Evolutionary conservation across 2,888 invertebrate genomes (phyloP).

Genomic region (Magallana nippona): DNA sequence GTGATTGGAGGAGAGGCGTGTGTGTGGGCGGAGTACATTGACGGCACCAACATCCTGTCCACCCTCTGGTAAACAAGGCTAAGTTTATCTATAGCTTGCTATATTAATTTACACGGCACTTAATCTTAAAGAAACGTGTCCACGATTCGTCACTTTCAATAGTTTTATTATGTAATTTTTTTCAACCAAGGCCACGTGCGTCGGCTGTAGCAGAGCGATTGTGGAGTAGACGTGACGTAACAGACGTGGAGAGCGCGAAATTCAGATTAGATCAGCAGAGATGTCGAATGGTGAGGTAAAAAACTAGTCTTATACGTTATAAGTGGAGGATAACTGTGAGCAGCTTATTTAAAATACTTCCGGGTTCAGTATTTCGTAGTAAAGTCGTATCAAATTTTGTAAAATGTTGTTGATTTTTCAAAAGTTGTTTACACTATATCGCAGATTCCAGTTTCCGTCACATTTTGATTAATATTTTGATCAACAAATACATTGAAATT

Average conservation of each 20-base stretch:
- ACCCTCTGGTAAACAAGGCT: slow-evolving; percentile 59
- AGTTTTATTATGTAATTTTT: not conserved
- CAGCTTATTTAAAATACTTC: too few species aligned
- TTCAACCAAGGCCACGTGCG: slow-evolving; percentile 85
- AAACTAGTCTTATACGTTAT: not conserved
- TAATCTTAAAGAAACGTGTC: not conserved
- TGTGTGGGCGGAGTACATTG: slow-evolving; percentile 93
- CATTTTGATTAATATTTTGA: too few species aligned
- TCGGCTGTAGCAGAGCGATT: slow-evolving; percentile 91
- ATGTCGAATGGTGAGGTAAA: slow-evolving; percentile 84
- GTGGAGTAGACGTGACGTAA: slow-evolving; percentile 83
- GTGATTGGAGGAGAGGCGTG: slow-evolving; percentile 94
- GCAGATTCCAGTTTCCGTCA: too few species aligned
- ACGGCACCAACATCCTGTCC: slow-evolving; percentile 79
- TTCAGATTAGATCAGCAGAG: slow-evolving; percentile 86
- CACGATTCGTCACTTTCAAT: not conserved
- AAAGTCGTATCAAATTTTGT: too few species aligned
- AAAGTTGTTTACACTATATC: too few species aligned
- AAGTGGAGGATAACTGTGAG: too few species aligned
- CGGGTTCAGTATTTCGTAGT: too few species aligned
- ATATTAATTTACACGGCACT: too few species aligned
- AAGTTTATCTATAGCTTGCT: too few species aligned
- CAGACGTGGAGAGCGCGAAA: slow-evolving; percentile 81
- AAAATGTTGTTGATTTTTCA: too few species aligned
- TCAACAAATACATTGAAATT: too few species aligned